phyloP scores from a whole-genome alignment of 2,888 invertebrate species.

The Falcaria lacertinaria region DNA sequence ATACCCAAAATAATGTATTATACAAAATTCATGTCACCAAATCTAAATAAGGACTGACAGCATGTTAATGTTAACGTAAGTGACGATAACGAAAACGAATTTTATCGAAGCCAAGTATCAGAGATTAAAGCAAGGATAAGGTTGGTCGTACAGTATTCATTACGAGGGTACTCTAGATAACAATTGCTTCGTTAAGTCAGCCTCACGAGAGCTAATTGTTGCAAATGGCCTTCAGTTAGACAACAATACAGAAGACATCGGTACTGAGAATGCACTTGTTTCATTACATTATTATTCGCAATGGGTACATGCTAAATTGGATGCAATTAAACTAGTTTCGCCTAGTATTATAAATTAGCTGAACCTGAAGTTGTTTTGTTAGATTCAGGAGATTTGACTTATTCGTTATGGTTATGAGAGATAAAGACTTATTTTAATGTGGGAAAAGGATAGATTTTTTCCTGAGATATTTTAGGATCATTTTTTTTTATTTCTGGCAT shows the following conservation, averaged over 20 bases:
- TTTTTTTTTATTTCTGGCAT: no score
- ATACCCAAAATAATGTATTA: no score
- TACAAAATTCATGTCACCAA: not conserved
- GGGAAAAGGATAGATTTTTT: no score
- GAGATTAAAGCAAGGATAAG: constrained; percentile 10
- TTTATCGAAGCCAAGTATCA: constrained; percentile 23
- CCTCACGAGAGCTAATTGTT: constrained; percentile 62
- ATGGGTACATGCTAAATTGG: constrained; percentile 20
- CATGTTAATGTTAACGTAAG: constrained; percentile 9
- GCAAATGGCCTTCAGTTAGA: constrained; percentile 59
- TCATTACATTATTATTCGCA: constrained; percentile 38
- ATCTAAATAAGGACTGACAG: not conserved
- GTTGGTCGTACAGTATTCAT: constrained; percentile 26
- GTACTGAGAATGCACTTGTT: constrained; percentile 29
- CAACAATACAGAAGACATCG: constrained; percentile 47
- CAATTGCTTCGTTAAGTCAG: constrained; percentile 62
- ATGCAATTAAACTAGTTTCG: no score
- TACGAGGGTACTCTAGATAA: constrained; percentile 18
- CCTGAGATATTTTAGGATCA: no score
- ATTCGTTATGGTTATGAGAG: no score
- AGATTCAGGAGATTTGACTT: no score
- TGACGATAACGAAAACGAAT: constrained; percentile 30
- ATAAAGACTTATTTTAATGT: no score
- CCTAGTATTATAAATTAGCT: no score
- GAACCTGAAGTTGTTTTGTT: no score